Conservation (phyloP, 2,797 vertebrate genomes). For the Eulemur mongoz region DNA sequence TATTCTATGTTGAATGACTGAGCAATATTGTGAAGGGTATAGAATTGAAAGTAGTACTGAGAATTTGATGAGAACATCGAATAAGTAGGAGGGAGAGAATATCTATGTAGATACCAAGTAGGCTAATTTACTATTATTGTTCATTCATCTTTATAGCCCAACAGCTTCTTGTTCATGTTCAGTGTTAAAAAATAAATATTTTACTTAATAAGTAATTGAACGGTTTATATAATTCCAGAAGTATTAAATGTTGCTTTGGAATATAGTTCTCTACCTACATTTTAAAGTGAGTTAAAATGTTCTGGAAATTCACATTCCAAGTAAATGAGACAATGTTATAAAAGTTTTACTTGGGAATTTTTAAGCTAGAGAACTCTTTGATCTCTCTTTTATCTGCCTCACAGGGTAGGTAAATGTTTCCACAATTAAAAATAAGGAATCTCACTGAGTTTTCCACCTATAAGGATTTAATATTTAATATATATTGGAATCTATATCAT, state of each 20-base stretch:
- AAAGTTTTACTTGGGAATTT: not conserved
- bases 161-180: not conserved
- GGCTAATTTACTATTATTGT: not conserved
- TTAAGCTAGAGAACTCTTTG: not conserved
- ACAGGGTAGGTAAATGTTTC: not conserved
- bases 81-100: not conserved
- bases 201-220: slow-evolving; percentile 15
- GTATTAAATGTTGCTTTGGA: not conserved
- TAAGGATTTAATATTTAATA: not conserved
- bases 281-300: not conserved
- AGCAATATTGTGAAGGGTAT: not conserved
- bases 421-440: slow-evolving; percentile 9
- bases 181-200: not conserved
- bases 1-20: not conserved
- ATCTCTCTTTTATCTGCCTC: not conserved
- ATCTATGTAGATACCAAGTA: not conserved
- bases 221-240: not conserved
- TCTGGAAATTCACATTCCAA: slow-evolving; percentile 1
- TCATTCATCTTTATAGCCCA: not conserved
- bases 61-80: not conserved
- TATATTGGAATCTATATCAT: not conserved
- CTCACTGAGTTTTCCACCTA: not conserved
- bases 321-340: not conserved
- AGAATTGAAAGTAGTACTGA: not conserved
- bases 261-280: not conserved